These are phyloP conservation scores for Tauraco erythrolophus DNA, from an alignment of 2,113 vertebrate species.

Conservation along the genomic window DNA sequence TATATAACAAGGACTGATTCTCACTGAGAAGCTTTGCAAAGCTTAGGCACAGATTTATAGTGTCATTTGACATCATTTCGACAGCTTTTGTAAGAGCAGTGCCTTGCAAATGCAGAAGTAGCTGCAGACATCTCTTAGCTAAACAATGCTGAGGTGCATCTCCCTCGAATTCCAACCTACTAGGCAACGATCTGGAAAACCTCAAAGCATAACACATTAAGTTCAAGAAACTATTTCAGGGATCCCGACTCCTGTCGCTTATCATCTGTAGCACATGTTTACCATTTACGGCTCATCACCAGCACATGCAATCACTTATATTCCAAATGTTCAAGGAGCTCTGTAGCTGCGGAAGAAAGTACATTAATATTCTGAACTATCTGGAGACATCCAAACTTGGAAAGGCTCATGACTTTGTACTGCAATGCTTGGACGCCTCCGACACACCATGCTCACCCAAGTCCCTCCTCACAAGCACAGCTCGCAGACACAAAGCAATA, in stretches of 20 bases:
- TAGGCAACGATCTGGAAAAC: slow-evolving; percentile 33
- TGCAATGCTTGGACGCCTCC: background rate
- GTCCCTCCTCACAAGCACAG: slow-evolving; percentile 2
- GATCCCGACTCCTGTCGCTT: slow-evolving; percentile 34
- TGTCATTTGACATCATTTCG: background rate
- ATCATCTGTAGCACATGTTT: slow-evolving; percentile 57
- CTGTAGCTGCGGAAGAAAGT: background rate
- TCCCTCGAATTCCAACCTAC: slow-evolving; percentile 5
- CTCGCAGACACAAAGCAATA: slow-evolving; percentile 25
- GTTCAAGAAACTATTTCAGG: slow-evolving; percentile 37
- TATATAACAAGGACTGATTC: background rate
- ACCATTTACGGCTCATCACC: slow-evolving; percentile 43
- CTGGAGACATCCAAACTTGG: background rate
- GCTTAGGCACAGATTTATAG: background rate
- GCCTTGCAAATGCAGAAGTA: background rate
- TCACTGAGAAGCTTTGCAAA: background rate
- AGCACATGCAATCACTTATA: slow-evolving; percentile 17
- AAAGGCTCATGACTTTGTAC: background rate
- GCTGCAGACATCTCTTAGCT: slow-evolving; percentile 38
- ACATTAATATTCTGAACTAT: slow-evolving; percentile 39
- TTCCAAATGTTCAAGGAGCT: background rate
- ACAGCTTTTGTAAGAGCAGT: background rate
- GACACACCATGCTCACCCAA: background rate
- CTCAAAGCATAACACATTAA: slow-evolving; percentile 2
- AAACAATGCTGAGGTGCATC: slow-evolving; percentile 21